Base-by-base conservation (phyloP, 1,140 invertebrate genomes). In the Brachionus plicatilis region DNA sequence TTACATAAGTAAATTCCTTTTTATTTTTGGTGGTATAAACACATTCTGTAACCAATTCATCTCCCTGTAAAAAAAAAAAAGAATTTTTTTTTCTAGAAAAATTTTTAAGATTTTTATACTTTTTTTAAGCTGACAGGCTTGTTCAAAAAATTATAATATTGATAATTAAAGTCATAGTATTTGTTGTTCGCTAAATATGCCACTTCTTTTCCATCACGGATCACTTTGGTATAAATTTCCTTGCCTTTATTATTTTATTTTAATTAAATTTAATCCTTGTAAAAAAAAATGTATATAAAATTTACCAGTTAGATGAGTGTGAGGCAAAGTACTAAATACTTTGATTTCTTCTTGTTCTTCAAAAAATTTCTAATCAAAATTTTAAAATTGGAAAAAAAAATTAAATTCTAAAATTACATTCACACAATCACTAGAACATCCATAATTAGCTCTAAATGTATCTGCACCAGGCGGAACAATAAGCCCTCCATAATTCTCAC, bases 101-200 rank as follows among this genome's bases (percentile, higher is more conserved):
- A 20, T 17, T 0, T 4, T 29, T 29, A 50, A 29, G 4, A 76
- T 2, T 47, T 11, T 11, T 4, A 47, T 0, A 82, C 79, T 24
- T 82, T 82, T 60, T 43, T 65, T 27, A 82, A 27, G 2, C 8
- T 37, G 24, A 82, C 79, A n/a, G 79, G 79, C 24, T 82, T 68
- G 9, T 14, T 20, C 53, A 82, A 82, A 68, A 82, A 82, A 47
- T 82, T 82, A 5, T 45, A 65, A 45, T 66, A 65, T 82, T 82
- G 79, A 68, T 82, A 65, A 12, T 82, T 82, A 47, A 82, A 82
- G 45, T 65, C 53, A 47, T 65, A 82, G 33, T 65, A 82, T 68
- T 60, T 60, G 65, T 82, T 82, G 33, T 65, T 68, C 0, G 79
- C 65, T 12, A 82, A 41, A 68, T 65, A 68, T 12, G 50, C 79